Evolutionary conservation across 2,888 invertebrate species (phyloP).

Genomic region (Tetranychus truncatus): DNA sequence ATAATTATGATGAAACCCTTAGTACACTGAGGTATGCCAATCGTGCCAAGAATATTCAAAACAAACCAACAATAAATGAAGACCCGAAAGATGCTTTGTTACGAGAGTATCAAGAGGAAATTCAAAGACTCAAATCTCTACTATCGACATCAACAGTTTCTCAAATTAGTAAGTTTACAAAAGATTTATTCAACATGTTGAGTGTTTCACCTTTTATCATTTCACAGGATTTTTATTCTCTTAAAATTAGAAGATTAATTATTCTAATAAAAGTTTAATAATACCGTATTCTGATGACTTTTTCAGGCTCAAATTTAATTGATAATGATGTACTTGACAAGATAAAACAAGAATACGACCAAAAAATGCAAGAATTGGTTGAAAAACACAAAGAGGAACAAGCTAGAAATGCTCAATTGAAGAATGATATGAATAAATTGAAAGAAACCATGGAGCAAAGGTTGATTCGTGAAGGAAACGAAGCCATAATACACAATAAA

Average conservation of each 20-base stretch:
- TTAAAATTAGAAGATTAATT: background rate
- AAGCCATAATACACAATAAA: background rate
- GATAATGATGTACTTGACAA: background rate
- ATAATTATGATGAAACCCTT: constrained; percentile 63
- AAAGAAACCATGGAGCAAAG: constrained; percentile 41
- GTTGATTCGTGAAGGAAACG: constrained; percentile 26
- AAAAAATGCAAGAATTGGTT: constrained; percentile 36
- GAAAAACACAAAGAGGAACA: constrained; percentile 36
- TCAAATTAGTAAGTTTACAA: background rate
- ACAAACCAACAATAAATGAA: constrained; percentile 64
- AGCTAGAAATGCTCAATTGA: constrained; percentile 37
- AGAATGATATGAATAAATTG: constrained; percentile 42
- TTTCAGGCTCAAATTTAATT: background rate
- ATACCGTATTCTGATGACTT: background rate
- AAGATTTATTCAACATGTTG: background rate
- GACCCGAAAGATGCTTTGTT: constrained; percentile 75
- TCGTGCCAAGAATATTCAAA: constrained; percentile 65
- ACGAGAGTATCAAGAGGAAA: constrained; percentile 64
- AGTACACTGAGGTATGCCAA: constrained; percentile 65
- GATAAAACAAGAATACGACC: constrained; percentile 39
- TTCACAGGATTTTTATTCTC: background rate
- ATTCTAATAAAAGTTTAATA: background rate
- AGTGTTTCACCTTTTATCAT: no score
- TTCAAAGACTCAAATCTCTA: constrained; percentile 44
- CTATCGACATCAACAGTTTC: constrained; percentile 26